phyloP scores from a whole-genome alignment of 2,888 invertebrate genomes.

The Eupithecia dodoneata region DNA sequence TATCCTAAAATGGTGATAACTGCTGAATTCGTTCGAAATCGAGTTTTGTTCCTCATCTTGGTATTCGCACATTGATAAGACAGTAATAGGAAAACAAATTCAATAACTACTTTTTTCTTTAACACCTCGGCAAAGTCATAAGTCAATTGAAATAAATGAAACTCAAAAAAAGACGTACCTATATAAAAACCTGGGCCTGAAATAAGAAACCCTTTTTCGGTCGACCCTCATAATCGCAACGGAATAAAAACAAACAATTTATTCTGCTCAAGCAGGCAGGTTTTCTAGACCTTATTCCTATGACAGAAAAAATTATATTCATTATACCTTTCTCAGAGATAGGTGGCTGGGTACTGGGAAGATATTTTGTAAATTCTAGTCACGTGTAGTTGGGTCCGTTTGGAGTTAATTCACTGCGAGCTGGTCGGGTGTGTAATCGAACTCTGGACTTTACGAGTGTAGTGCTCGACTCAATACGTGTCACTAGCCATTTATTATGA shows the following conservation, averaged over 20 bases:
- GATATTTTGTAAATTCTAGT: slow-evolving; percentile 62
- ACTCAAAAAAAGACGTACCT: neutral
- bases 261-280: slow-evolving; percentile 19
- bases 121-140: neutral
- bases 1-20: neutral
- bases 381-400: slow-evolving; percentile 62
- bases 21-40: neutral
- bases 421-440: slow-evolving; percentile 69
- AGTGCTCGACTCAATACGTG: slow-evolving; percentile 58
- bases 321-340: slow-evolving; percentile 51
- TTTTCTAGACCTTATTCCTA: slow-evolving; percentile 35
- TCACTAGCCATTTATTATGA: slow-evolving; percentile 60
- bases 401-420: slow-evolving; percentile 69
- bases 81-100: neutral
- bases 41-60: neutral
- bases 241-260: slow-evolving; percentile 9
- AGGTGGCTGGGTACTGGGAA: slow-evolving; percentile 45
- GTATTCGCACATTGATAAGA: neutral
- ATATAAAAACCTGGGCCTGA: neutral
- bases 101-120: too few species aligned
- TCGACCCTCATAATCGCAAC: slow-evolving; percentile 1
- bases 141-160: neutral
- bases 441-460: slow-evolving; percentile 67
- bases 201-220: neutral
- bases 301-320: slow-evolving; percentile 50